Percentiles rank a stretch among this genome's conserved stretches.
phyloP scores from a whole-genome alignment of 64 coral and sea anemone genomes.

The Cladopsammia gracilis region DNA sequence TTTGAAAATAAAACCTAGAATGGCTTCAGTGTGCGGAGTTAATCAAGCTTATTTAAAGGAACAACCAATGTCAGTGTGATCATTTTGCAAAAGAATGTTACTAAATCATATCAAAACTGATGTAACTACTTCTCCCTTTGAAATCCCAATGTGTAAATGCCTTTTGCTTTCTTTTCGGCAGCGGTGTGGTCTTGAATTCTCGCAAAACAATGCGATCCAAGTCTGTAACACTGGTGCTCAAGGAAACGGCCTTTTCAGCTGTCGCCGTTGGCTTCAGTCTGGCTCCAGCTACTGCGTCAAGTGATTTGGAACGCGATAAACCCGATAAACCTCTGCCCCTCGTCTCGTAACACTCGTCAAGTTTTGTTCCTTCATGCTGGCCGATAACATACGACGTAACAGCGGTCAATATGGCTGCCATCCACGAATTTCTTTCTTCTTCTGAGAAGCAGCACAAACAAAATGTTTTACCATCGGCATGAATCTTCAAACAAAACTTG shows the following conservation, averaged over 20 bases:
- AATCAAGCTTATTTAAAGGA: too few species aligned
- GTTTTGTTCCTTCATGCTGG: constrained; percentile 63
- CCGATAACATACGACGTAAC: constrained; percentile 86
- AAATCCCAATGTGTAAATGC: constrained; percentile 90
- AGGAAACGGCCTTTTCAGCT: constrained; percentile 47
- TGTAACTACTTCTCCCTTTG: constrained; percentile 94
- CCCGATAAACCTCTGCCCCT: constrained; percentile 48
- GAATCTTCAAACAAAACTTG: constrained; percentile 90
- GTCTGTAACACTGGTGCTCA: constrained; percentile 78
- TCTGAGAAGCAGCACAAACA: constrained; percentile 95
- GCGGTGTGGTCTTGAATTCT: constrained; percentile 36
- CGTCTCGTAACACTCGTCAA: constrained; percentile 29
- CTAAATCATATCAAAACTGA: constrained; percentile 82
- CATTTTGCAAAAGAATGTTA: not conserved
- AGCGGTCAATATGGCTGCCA: constrained; percentile 91
- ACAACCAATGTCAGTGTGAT: not conserved
- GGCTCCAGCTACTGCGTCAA: constrained; percentile 63
- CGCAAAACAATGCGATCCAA: constrained; percentile 64
- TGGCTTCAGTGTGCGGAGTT: not conserved
- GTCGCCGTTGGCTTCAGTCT: constrained; percentile 26
- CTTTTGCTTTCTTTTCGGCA: constrained; percentile 89
- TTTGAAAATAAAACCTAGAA: not conserved
- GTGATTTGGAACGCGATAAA: constrained; percentile 76
- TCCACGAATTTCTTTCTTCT: constrained; percentile 95
- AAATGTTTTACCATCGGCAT: constrained; percentile 80